These are phyloP conservation scores for Gymnocephalus cernua DNA, from an alignment of 2,113 vertebrate genomes.

Conservation along the genomic window DNA sequence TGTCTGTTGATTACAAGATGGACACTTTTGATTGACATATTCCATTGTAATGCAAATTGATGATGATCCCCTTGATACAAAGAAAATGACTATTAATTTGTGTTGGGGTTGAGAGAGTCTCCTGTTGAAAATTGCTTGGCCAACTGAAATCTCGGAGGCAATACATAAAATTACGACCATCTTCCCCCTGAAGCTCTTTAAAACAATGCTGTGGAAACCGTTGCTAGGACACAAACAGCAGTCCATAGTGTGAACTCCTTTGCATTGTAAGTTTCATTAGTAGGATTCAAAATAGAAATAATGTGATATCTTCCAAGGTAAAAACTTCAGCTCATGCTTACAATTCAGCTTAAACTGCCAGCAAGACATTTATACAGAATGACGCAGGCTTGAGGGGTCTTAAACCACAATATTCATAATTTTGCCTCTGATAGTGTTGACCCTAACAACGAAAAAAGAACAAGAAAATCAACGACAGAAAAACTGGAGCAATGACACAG, in stretches of 20 bases:
- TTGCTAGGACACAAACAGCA: conserved; percentile 82
- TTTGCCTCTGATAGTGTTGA: neutral
- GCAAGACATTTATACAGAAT: neutral
- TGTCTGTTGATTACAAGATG: conserved; percentile 45
- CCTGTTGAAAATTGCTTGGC: conserved; percentile 56
- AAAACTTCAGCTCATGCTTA: neutral
- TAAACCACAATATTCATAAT: neutral
- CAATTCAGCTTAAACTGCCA: conserved; percentile 13
- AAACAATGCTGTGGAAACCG: conserved; percentile 67
- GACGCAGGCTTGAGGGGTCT: neutral
- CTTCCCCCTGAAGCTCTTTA: conserved; percentile 50
- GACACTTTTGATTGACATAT: conserved; percentile 53
- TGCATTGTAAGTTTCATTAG: conserved; percentile 37
- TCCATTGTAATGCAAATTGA: conserved; percentile 61
- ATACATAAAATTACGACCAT: conserved; percentile 57
- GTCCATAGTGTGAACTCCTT: conserved; percentile 44
- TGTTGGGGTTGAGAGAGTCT: conserved; percentile 63
- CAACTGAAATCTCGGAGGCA: conserved; percentile 62
- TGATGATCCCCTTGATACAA: conserved; percentile 54
- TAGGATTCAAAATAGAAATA: conserved; percentile 38
- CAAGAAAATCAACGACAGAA: conserved; percentile 1
- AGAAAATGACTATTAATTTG: conserved; percentile 72
- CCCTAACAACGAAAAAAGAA: neutral
- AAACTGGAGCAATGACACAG: neutral
- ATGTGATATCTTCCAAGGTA: conserved; percentile 11